phyloP scores from a whole-genome alignment of 37 sponge, comb jelly and placozoan genomes.

The Hexactinellida sp. region DNA sequence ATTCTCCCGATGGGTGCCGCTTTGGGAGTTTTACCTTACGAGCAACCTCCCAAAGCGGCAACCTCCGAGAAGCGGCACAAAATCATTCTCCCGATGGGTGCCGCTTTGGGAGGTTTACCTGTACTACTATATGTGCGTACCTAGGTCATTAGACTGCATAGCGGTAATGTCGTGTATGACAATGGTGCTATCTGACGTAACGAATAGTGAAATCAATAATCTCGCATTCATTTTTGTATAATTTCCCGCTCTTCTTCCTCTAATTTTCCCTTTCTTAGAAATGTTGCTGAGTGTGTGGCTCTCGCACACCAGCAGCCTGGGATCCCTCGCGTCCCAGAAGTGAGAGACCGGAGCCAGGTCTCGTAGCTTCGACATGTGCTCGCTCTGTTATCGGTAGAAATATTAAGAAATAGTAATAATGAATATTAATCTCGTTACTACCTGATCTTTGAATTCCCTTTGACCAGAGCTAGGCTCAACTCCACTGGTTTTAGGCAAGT shows the following conservation, averaged over 20 bases:
- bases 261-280: background rate
- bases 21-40: too few relatives aligned
- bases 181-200: background rate
- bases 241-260: background rate
- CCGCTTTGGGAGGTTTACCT: too few relatives aligned
- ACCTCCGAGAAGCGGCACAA: too few relatives aligned
- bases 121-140: background rate
- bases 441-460: background rate
- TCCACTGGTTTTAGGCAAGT: background rate
- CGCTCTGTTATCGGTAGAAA: slow-evolving; percentile 21
- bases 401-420: too few relatives aligned
- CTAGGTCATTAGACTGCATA: background rate
- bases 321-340: slow-evolving; percentile 60
- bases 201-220: background rate
- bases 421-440: too few relatives aligned
- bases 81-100: too few relatives aligned
- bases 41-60: too few relatives aligned
- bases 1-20: too few relatives aligned
- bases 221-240: background rate
- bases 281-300: background rate
- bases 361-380: slow-evolving; percentile 13
- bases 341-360: slow-evolving; percentile 10
- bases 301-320: slow-evolving; percentile 34
- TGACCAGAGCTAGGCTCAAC: background rate
- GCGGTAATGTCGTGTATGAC: background rate